phyloP scores from a whole-genome alignment of 2,888 invertebrate species.

The Syritta pipiens region DNA sequence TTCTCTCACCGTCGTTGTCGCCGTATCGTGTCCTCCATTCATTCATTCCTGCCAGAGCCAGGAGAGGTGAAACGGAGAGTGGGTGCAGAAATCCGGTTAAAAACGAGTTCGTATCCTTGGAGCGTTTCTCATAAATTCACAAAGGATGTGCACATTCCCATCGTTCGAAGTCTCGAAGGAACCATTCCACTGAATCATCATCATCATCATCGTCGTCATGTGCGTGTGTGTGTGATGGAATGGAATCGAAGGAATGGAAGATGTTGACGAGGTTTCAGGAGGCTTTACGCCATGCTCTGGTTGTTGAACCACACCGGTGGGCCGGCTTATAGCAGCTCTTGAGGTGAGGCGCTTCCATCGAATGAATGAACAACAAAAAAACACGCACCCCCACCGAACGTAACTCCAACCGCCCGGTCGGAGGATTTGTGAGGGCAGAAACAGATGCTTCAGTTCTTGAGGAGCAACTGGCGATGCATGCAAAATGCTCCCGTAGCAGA shows the following conservation, averaged over 20 bases:
- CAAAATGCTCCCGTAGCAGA: slow-evolving; percentile 29
- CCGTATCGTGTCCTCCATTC: slow-evolving; percentile 36
- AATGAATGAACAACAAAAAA: too few relatives aligned
- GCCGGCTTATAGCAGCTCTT: slow-evolving; percentile 2
- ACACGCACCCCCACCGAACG: too few relatives aligned
- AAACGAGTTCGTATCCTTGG: slow-evolving; percentile 26
- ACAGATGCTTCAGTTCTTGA: slow-evolving; percentile 48
- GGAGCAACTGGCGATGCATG: slow-evolving; percentile 57
- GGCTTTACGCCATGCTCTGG: slow-evolving; percentile 12
- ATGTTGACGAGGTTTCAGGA: slow-evolving; percentile 31
- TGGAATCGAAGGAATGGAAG: slow-evolving; percentile 31
- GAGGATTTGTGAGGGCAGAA: not conserved
- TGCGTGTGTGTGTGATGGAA: slow-evolving; percentile 55
- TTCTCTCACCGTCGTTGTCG: not conserved
- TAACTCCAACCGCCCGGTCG: not conserved
- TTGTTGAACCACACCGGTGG: not conserved
- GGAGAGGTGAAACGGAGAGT: not conserved
- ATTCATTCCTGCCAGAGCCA: too few relatives aligned
- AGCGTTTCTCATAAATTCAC: slow-evolving; percentile 55
- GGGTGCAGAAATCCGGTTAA: not conserved
- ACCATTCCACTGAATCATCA: not conserved
- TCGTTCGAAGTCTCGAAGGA: slow-evolving; percentile 23
- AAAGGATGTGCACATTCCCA: slow-evolving; percentile 61
- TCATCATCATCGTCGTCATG: too few relatives aligned
- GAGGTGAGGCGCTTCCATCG: slow-evolving; percentile 7